Conservation (phyloP, 2,888 invertebrate genomes). For the Phaonia tiefii region DNA sequence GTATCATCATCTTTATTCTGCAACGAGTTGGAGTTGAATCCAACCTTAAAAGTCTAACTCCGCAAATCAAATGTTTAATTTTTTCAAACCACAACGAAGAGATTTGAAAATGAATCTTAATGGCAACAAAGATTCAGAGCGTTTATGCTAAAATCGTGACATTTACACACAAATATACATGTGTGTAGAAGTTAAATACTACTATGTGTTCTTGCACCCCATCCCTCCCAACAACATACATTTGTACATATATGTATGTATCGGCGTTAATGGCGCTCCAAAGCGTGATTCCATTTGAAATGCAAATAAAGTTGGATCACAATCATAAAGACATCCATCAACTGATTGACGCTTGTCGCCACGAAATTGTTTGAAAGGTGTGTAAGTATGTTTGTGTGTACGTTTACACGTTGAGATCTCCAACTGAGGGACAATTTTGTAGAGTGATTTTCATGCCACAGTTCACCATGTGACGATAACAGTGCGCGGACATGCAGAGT, state of each 20-base stretch:
- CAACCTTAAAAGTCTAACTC: too few relatives aligned
- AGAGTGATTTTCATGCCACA: too few relatives aligned
- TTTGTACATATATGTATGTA: not conserved
- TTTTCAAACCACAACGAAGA: too few relatives aligned
- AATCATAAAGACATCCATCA: slow-evolving; percentile 51
- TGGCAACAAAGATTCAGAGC: too few relatives aligned
- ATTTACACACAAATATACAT: not conserved
- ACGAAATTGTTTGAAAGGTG: slow-evolving; percentile 55
- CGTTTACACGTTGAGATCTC: not conserved
- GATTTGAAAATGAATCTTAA: too few relatives aligned
- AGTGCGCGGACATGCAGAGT: too few relatives aligned
- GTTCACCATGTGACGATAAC: too few relatives aligned
- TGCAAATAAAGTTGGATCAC: slow-evolving; percentile 59
- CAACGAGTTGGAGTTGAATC: too few relatives aligned
- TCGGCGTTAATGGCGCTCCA: slow-evolving; percentile 47
- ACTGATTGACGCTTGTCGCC: slow-evolving; percentile 61
- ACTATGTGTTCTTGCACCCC: not conserved
- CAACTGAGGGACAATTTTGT: not conserved
- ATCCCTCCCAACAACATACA: not conserved
- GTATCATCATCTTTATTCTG: too few relatives aligned
- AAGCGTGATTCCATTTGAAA: slow-evolving; percentile 50
- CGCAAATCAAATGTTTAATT: too few relatives aligned
- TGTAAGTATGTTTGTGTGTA: not conserved
- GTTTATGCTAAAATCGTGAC: too few relatives aligned
- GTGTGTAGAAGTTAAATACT: not conserved